phyloP scores from a whole-genome alignment of 2,888 invertebrate genomes.

The Andrena praecox region DNA sequence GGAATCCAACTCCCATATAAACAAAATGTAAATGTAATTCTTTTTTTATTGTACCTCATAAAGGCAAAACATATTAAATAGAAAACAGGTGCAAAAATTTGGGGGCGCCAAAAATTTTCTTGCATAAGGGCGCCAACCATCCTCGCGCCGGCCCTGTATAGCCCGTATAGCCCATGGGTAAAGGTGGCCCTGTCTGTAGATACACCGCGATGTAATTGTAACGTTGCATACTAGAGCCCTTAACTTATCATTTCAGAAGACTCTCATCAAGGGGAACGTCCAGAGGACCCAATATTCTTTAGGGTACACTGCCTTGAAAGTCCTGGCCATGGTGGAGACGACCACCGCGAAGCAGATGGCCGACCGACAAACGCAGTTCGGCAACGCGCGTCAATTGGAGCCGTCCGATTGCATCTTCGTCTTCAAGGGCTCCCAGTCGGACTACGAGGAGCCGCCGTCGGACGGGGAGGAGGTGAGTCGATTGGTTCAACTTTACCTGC shows the following conservation, averaged over 20 bases:
- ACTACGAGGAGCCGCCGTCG: slow-evolving; percentile 82
- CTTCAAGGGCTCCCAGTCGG: slow-evolving; percentile 81
- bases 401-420: slow-evolving; percentile 83
- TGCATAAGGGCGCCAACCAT: too few species aligned
- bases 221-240: not conserved
- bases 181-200: too few species aligned
- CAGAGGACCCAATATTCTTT: not conserved
- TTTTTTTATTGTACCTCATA: too few species aligned
- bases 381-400: slow-evolving; percentile 80
- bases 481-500: not conserved
- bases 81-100: too few species aligned
- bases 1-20: too few species aligned
- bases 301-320: not conserved
- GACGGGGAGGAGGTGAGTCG: slow-evolving; percentile 80
- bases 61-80: too few species aligned
- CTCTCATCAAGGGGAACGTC: rapidly evolving
- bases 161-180: too few species aligned
- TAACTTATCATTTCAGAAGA: slow-evolving; percentile 1
- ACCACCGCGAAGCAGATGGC: slow-evolving; percentile 49
- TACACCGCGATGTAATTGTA: too few species aligned
- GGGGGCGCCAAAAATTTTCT: too few species aligned
- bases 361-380: slow-evolving; percentile 83
- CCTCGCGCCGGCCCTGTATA: too few species aligned
- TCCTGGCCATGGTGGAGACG: slow-evolving; percentile 77
- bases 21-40: too few species aligned